Percentiles rank a stretch among this genome's conserved stretches.
Conservation (phyloP, 2,797 vertebrate species). For the Falco berigora region DNA sequence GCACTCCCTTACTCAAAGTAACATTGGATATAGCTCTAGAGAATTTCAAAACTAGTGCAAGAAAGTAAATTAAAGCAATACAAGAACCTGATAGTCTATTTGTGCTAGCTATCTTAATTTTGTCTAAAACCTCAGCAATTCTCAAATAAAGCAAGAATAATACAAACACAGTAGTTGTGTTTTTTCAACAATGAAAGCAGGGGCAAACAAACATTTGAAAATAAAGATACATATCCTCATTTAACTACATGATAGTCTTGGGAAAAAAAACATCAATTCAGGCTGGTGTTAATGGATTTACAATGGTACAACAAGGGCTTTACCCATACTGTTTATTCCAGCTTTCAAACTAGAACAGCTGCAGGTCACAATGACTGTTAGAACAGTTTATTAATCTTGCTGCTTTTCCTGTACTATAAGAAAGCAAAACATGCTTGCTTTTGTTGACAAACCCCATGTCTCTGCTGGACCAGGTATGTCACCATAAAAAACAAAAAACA, state of each 20-base stretch:
- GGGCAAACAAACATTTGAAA: neutral
- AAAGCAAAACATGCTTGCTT: neutral
- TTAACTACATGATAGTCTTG: neutral
- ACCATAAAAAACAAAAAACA: neutral
- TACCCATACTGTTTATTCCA: neutral
- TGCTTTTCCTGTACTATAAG: neutral
- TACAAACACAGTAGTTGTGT: neutral
- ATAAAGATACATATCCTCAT: neutral
- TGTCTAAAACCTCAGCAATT: neutral
- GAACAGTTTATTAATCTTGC: neutral
- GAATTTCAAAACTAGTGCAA: neutral
- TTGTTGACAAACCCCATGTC: neutral
- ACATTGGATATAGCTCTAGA: neutral
- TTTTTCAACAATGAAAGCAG: neutral
- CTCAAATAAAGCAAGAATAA: neutral
- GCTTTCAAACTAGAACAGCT: neutral
- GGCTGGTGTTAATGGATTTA: neutral
- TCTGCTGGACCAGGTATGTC: rapidly evolving
- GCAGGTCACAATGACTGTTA: neutral
- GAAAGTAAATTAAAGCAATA: neutral
- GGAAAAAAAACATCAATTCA: neutral
- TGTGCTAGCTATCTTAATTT: neutral
- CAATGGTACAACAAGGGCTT: neutral
- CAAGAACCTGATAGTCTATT: neutral
- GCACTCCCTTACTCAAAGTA: neutral